Evolutionary conservation across 2,888 invertebrate genomes (phyloP).

Genomic region (Sphecodes monilicornis): DNA sequence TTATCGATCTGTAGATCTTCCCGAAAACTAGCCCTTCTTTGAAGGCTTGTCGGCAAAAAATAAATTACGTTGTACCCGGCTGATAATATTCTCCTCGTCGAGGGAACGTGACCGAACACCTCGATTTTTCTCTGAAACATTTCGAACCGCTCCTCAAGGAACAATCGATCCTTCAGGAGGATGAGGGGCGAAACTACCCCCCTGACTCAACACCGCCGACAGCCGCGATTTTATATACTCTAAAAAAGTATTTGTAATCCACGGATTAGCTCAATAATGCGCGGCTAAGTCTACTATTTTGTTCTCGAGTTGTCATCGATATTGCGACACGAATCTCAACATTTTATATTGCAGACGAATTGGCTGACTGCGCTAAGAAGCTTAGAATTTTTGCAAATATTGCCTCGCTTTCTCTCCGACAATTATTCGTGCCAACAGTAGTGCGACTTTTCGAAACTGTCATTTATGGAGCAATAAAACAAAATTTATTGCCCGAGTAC

Average conservation of each 20-base stretch:
- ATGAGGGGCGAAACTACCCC: conserved; percentile 8
- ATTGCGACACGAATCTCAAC: conserved; percentile 14
- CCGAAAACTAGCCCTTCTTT: conserved; percentile 4
- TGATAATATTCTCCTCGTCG: conserved; percentile 42
- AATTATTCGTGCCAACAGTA: neutral
- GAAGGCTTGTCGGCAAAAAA: conserved; percentile 24
- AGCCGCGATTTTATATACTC: conserved; percentile 20
- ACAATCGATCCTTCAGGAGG: conserved; percentile 34
- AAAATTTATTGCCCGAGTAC: neutral
- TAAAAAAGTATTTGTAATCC: conserved; percentile 30
- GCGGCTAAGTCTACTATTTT: neutral
- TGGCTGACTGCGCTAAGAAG: neutral
- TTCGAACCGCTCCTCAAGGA: conserved; percentile 46
- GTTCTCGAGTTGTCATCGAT: neutral
- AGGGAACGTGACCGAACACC: conserved; percentile 31
- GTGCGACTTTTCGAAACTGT: neutral
- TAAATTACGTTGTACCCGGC: conserved; percentile 18
- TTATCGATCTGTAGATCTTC: conserved; percentile 6
- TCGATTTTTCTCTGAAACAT: conserved; percentile 34
- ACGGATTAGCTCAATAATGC: conserved; percentile 39
- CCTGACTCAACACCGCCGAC: conserved; percentile 43
- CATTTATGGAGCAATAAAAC: neutral
- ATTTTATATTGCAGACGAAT: conserved; percentile 2
- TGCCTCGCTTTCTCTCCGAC: neutral
- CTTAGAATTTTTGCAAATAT: neutral